A percentile compares a stretch with the other conserved stretches of the same genome.
Conservation (phyloP, 23 tunicate genomes). For the Trididemnum nubilum region DNA sequence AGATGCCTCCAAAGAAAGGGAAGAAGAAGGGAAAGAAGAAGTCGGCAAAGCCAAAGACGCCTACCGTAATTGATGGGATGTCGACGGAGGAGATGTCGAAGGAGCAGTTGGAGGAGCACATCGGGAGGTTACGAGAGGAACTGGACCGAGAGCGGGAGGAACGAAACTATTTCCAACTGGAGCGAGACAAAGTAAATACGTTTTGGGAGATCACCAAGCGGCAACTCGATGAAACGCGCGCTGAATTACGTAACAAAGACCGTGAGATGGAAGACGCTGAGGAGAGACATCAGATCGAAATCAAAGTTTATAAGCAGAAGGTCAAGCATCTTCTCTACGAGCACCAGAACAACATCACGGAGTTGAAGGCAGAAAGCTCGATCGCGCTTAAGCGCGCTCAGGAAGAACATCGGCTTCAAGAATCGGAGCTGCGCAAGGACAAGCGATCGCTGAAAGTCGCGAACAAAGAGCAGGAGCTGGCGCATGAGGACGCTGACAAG, state of each 20-base stretch:
- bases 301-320: slow-evolving; percentile 98
- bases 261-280: slow-evolving; percentile 99
- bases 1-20: slow-evolving; percentile 75
- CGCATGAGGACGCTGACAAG: slow-evolving; percentile 95
- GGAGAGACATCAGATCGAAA: slow-evolving; percentile 98
- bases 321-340: slow-evolving; percentile 98
- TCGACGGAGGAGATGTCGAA: slow-evolving; percentile 96
- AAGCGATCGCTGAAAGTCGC: slow-evolving; percentile 80
- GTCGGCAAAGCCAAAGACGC: slow-evolving; percentile 82
- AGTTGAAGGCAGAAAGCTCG: slow-evolving; percentile 85
- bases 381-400: slow-evolving; percentile 84
- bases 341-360: slow-evolving; percentile 96
- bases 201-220: slow-evolving; percentile 99
- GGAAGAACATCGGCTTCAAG: slow-evolving; percentile 87
- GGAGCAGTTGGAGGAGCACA: slow-evolving; percentile 95
- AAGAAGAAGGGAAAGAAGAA: slow-evolving; percentile 86
- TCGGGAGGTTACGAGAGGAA: slow-evolving; percentile 85
- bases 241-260: slow-evolving; percentile 96
- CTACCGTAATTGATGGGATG: slow-evolving; percentile 95
- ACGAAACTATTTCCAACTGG: slow-evolving; percentile 95
- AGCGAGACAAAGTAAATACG: slow-evolving; percentile 97
- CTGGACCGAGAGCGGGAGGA: slow-evolving; percentile 96
- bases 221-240: slow-evolving; percentile 94
- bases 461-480: slow-evolving; percentile 81
- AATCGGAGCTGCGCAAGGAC: slow-evolving; percentile 84